phyloP scores from a whole-genome alignment of 2,797 vertebrate genomes.

The Brotula barbata region DNA sequence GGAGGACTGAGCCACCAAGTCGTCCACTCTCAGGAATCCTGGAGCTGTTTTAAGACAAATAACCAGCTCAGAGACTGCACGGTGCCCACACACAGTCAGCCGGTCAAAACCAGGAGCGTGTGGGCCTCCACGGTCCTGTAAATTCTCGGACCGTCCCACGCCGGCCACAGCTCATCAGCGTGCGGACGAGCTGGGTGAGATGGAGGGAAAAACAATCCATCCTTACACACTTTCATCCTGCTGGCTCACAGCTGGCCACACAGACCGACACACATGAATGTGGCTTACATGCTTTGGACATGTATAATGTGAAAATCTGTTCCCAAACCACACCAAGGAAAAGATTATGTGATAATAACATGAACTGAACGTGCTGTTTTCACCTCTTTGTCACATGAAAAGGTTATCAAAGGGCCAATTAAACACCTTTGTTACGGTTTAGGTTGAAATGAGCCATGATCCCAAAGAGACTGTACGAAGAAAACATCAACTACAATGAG shows the following conservation, averaged over 20 bases:
- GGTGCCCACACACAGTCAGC: constrained; percentile 64
- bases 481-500: too few species aligned
- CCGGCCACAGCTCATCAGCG: background rate
- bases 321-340: background rate
- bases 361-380: background rate
- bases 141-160: background rate
- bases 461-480: too few species aligned
- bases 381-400: background rate
- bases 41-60: constrained; percentile 63
- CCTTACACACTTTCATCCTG: constrained; percentile 14
- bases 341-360: background rate
- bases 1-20: constrained; percentile 10
- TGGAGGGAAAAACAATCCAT: constrained; percentile 40
- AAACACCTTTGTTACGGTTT: too few species aligned
- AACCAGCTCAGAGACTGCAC: constrained; percentile 43
- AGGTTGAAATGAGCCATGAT: too few species aligned
- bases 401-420: background rate
- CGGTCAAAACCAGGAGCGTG: background rate
- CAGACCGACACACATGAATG: background rate
- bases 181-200: constrained; percentile 7
- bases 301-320: background rate
- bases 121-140: constrained; percentile 29
- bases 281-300: constrained; percentile 10
- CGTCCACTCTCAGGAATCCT: constrained; percentile 27
- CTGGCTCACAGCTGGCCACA: constrained; percentile 23